Base-by-base conservation (phyloP, 2,888 invertebrate genomes). In the Geotrupes spiniger region DNA sequence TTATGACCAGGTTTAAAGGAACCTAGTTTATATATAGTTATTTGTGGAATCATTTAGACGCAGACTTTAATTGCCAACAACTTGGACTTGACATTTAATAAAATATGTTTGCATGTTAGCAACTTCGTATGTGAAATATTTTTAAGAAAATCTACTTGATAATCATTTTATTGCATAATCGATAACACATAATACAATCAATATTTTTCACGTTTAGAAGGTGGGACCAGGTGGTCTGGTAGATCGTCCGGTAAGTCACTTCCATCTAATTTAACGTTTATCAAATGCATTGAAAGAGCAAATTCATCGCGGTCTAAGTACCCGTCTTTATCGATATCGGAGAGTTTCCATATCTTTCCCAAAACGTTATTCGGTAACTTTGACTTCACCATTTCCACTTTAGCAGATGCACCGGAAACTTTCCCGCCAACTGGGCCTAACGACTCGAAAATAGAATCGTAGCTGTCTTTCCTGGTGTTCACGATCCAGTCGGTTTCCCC, bases 401-500 rank as follows among this genome's bases (percentile, higher is more conserved):
- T 95, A 33, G 94, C 95, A 53, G 84, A 85, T 61, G 88, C 84
- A 60, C 94, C 94, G 42, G 92, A 90, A 63, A 99, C 83, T 76
- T 94, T 96, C 42, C 95, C 95, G 73, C 95, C 90, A 57, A 85
- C 78, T 25, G 96, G 96, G 58, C 81, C 83, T 49, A 96, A 80
- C 26, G 79, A 75, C 43, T 84, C 81, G 75, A 95, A 96, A 41
- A 88, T 74, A 46, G 81, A 74, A 76, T 98, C 96, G 74, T 89
- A 93, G 64, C 84, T 83, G 49, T 82, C 81, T 64, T 92, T 84
- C 64, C 95, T 90, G 69, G 89, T 88, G 71, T 84, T 85, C 61
- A 98, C 96, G 61, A 98, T 89, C 98, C 98, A 99, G 69, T 96
- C 95, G 43, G 87, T 85, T 74, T 97, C 97, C 0, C 94, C 95